phyloP scores from a whole-genome alignment of 1,140 invertebrate genomes.

The Cataglyphis hispanica region DNA sequence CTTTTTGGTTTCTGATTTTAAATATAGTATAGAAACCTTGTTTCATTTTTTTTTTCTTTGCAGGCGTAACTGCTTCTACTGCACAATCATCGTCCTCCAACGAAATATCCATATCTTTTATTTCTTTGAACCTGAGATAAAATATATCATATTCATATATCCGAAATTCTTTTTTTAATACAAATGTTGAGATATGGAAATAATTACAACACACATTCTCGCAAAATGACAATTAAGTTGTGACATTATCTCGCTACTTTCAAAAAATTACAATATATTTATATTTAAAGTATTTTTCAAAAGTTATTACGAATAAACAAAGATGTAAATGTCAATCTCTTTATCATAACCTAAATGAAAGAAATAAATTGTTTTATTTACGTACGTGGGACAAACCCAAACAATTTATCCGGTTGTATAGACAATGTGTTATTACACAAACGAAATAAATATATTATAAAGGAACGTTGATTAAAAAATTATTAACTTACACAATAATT shows the following conservation, averaged over 20 bases:
- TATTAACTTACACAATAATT: constrained; percentile 57
- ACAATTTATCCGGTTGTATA: background rate
- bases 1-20: too few relatives aligned
- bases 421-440: background rate
- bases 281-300: background rate
- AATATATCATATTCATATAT: background rate
- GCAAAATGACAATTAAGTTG: constrained; percentile 21
- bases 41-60: constrained; percentile 79
- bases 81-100: constrained; percentile 70
- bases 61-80: constrained; percentile 58
- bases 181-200: background rate
- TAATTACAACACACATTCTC: constrained; percentile 28
- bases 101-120: constrained; percentile 72
- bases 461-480: background rate
- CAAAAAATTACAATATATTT: background rate
- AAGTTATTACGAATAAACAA: constrained; percentile 24
- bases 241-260: constrained; percentile 12
- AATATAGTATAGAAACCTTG: constrained; percentile 75
- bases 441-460: background rate
- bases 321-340: constrained; percentile 51
- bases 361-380: background rate
- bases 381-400: too few relatives aligned
- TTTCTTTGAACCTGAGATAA: constrained; percentile 33
- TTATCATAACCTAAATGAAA: constrained; percentile 68
- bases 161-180: constrained; percentile 6